Evolutionary conservation across 1,140 invertebrate genomes (phyloP), one percentile per base, ranked within the genome.

Genomic region (Scaptomyza pallida): DNA sequence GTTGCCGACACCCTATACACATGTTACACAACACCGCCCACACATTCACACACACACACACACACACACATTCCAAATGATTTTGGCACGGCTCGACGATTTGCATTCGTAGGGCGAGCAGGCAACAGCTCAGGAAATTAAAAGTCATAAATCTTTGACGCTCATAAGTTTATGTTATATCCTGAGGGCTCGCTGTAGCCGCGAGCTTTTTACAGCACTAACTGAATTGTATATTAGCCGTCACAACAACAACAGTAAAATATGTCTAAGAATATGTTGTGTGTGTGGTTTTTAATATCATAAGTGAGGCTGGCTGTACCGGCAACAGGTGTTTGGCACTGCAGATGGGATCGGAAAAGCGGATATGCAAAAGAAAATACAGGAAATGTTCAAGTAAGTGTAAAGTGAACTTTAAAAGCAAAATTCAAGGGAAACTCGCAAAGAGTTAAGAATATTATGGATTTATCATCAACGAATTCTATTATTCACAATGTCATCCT

Each of bases 61-160:
- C 26, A 56, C 60, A 33, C 35, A 3, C 15, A 9, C 33, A 15
- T 56, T 43, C 8, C 23, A 33, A 45, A 54, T 64, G 60, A 35
- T 41, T 23, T 54, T 60, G 51, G 45, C 74, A 68, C 56, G 65
- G 47, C 62, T 75, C 44, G 62, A 55, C 67, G 61, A 40, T 21
- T 51, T 65, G 60, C 60, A 54, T n/a, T 30, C 6, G 26, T 4
- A 26, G 5, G 6, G 50, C 44, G 50, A 47, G 61, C 64, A 52
- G 45, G 17, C 44, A 75, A 65, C 77, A 81, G 74, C 82, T 88
- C 77, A 86, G 81, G 81, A 86, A 86, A 86, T 86, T 86, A 86
- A 86, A 86, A 81, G 57, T 62, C 82, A 86, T 86, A 86, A 86
- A 86, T 86, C 81, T 86, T 77, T 51, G 47, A 35, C 59, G 45